phyloP scores from a whole-genome alignment of 2,797 vertebrate genomes.

The Dromococcyx pavoninus region DNA sequence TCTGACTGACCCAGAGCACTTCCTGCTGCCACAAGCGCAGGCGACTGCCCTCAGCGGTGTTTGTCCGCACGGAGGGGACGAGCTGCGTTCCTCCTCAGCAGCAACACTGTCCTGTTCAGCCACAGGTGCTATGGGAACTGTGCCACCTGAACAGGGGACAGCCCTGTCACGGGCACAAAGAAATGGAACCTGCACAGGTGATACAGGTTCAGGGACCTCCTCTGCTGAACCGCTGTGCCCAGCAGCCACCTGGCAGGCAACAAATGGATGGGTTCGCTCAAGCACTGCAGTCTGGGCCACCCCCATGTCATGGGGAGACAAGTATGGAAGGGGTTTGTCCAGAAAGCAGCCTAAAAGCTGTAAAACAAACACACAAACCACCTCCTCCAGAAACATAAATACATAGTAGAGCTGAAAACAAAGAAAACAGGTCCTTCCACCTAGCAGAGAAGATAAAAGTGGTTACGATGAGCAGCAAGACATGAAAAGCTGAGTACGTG shows the following conservation, averaged over 20 bases:
- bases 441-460: background rate
- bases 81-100: background rate
- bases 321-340: background rate
- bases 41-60: no score
- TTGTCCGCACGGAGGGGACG: no score
- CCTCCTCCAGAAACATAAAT: background rate
- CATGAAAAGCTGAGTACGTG: rapidly evolving
- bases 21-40: no score
- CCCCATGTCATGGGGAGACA: rapidly evolving
- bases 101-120: background rate
- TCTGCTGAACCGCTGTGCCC: rapidly evolving
- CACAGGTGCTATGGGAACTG: rapidly evolving
- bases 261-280: rapidly evolving
- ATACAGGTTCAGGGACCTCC: rapidly evolving
- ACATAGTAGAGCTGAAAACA: rapidly evolving
- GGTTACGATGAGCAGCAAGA: background rate
- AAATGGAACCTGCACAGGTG: no score
- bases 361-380: background rate
- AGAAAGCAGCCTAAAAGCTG: background rate
- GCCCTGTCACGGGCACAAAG: rapidly evolving
- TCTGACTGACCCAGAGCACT: background rate
- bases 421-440: background rate
- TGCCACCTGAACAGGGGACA: rapidly evolving
- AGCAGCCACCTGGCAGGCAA: background rate
- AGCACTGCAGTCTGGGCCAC: rapidly evolving